Evolutionary conservation across 2,888 invertebrate genomes (phyloP), one percentile per base, ranked within the genome.

Genomic region (Toxonevra muliebris): DNA sequence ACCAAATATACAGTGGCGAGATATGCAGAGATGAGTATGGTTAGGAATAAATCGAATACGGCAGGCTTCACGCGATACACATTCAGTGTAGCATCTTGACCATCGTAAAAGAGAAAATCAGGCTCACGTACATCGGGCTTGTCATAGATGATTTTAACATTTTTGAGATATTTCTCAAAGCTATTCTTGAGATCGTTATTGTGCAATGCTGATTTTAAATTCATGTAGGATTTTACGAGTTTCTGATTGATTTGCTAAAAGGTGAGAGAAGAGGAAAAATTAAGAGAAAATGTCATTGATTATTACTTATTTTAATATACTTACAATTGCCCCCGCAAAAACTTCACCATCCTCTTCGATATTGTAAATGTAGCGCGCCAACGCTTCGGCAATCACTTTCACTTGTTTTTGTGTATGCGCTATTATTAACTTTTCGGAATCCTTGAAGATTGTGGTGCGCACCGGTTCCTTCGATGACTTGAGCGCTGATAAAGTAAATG

Each of bases 51-150:
- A 88, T 99, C 98, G 87, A 98, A 98, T 66, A 98, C 92, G 11
- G 98, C 98, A 71, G 98, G 98, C 83, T 98, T 98, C 8, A 98
- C 97, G 84, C 96, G 94, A 85, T 97, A 97, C 9, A 97, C 92
- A 85, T 93, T 93, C 74, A 98, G 88, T 40, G 87, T 88, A 41
- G 94, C 92, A 74, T 90, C 89, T 0, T 93, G 91, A 52, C 93
- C 91, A 75, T 94, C 92, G 83, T 97, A 98, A 76, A 98, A 92
- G 76, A 94, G 90, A 86, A 94, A 95, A 81, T 98, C 97, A 0
- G 97, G 97, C 82, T 98, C 98, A 19, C 96, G 88, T 79, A 91
- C 92, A 84, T 96, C 96, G 0, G 93, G 90, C 48, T 88, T 87
- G 75, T 92, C 90, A 66, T 88, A 86, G 13, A 89, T 89, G 19